Conservation (phyloP, 2,113 vertebrate genomes). For the Bubo blakistoni region DNA sequence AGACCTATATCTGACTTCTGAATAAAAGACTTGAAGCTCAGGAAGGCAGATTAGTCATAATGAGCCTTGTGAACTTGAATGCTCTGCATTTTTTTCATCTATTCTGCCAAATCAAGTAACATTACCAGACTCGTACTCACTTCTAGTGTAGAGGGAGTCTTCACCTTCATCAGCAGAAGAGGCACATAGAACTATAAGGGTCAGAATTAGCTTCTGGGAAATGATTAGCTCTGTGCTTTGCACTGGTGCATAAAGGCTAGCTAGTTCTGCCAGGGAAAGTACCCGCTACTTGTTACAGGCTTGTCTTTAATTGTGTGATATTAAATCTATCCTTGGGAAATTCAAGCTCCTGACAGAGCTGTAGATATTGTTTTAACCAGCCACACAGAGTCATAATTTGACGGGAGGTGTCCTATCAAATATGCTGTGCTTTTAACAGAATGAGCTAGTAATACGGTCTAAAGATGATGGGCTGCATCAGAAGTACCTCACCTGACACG, state of each 20-base stretch:
- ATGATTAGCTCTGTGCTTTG: background rate
- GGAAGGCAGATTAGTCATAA: background rate
- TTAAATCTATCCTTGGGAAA: background rate
- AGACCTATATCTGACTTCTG: background rate
- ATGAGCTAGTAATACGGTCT: background rate
- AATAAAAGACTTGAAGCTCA: background rate
- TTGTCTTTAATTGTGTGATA: fast-evolving
- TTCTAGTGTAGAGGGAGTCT: background rate
- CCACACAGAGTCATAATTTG: fast-evolving
- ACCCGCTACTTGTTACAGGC: background rate
- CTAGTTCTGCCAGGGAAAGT: background rate
- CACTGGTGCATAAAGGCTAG: background rate
- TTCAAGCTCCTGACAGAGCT: background rate
- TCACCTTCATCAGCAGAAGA: background rate
- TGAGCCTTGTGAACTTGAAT: background rate
- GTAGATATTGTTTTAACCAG: background rate
- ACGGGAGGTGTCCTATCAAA: background rate
- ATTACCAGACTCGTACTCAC: background rate
- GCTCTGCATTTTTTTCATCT: background rate
- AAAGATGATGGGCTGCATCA: background rate
- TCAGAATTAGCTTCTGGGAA: background rate
- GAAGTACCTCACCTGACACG: background rate
- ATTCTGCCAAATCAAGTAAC: background rate
- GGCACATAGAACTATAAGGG: background rate
- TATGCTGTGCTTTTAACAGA: background rate